Evolutionary conservation across 2,797 vertebrate species (phyloP), one percentile per base, ranked within the genome.

Genomic region (Lepus oiostolus): DNA sequence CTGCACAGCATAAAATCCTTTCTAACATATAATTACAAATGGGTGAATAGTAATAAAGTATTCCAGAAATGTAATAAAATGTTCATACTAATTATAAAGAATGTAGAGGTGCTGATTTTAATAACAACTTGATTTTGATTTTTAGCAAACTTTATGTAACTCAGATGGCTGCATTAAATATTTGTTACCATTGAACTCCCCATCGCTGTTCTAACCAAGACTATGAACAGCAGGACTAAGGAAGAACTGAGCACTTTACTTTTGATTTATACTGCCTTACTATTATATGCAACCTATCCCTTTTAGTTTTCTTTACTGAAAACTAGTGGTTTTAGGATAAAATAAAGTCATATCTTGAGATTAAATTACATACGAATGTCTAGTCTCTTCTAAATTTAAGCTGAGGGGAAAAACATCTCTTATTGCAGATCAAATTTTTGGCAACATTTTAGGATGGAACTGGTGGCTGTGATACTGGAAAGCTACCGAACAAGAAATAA

Each of bases 401-500:
- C 74, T 65, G 30, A 38, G 28, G 11, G 8, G 28, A 76, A 83
- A 32, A 86, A 86, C 12, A 9, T 38, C 5, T 58, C 90, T 75
- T 88, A 83, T 65, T 88, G 90, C 88, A 76, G 67, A 88, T 71
- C 32, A 47, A 75, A 76, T 75, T 91, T 85, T 95, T 95, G 93
- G 88, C 94, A 90, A 26, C 38, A 32, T 19, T 88, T 86, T 79
- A 58, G 54, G 84, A 84, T 79, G 72, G 70, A 72, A 72, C 75
- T 83, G 32, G 58, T 89, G 72, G 77, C 74, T 72, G 58, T 38
- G 63, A 85, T 87, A 50, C 52, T 60, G 74, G 90, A 91, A 96
- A 89, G 87, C 68, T 82, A 90, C 79, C 90, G 90, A 95, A 76
- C 52, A 58, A 74, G 82, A 94, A 95, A 97, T 97, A 95, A 52